These are phyloP conservation scores for Polyploca ridens DNA, from an alignment of 2,888 invertebrate genomes.

Conservation along the genomic window DNA sequence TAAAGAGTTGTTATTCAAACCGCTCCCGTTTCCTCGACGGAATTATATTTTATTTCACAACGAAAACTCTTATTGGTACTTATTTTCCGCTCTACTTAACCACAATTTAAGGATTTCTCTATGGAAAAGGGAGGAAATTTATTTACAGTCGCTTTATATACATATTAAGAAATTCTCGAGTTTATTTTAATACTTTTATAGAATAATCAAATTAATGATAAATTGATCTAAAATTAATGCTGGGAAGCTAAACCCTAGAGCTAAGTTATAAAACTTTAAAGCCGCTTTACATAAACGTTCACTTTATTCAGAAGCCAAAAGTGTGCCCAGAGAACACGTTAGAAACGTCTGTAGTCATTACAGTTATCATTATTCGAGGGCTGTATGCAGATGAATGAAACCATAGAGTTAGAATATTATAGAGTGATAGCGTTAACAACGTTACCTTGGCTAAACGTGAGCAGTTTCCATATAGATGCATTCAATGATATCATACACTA, in stretches of 20 bases:
- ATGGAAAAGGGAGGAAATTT: constrained; percentile 59
- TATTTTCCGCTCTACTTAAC: constrained; percentile 68
- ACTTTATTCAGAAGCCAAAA: constrained; percentile 13
- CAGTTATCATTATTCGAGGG: neutral
- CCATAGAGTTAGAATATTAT: too few species aligned
- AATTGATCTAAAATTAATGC: neutral
- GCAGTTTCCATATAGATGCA: too few species aligned
- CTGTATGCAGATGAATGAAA: neutral
- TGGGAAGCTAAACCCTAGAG: neutral
- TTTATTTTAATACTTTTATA: neutral
- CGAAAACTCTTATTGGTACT: constrained; percentile 72
- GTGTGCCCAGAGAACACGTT: neutral
- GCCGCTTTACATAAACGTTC: neutral
- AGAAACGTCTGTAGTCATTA: neutral
- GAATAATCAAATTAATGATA: neutral
- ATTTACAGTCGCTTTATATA: constrained; percentile 56
- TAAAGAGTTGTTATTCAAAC: constrained; percentile 85
- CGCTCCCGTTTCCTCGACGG: constrained; percentile 70
- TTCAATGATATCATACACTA: too few species aligned
- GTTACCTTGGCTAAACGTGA: too few species aligned
- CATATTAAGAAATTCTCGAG: constrained; percentile 31
- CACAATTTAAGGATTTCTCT: constrained; percentile 64
- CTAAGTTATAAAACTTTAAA: constrained; percentile 1
- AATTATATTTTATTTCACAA: constrained; percentile 81
- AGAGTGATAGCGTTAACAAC: too few species aligned